A percentile compares a stretch with the other conserved stretches of the same genome.
Evolutionary conservation across 1,140 invertebrate species (phyloP).

Genomic region (Lasioglossum albipes): DNA sequence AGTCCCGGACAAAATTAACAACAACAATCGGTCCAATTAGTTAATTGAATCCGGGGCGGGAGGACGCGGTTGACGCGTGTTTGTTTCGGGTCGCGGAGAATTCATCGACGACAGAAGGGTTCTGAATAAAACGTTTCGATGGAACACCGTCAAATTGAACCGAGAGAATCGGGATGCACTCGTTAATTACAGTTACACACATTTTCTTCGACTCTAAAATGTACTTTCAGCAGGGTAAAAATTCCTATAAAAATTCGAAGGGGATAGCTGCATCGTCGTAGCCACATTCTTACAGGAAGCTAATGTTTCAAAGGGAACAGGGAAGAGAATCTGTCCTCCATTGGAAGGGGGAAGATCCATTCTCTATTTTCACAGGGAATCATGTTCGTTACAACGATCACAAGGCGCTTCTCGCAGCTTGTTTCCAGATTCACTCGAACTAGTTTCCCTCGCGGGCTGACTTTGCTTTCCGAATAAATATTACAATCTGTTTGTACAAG

Average conservation of each 20-base stretch:
- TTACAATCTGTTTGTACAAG: slow-evolving; percentile 42
- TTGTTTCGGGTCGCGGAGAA: not conserved
- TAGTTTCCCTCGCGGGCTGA: not conserved
- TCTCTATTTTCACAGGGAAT: not conserved
- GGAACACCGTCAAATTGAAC: not conserved
- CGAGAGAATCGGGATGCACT: no score
- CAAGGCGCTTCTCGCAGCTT: not conserved
- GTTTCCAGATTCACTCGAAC: not conserved
- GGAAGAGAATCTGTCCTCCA: not conserved
- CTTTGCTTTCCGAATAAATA: slow-evolving; percentile 41
- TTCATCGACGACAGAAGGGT: not conserved
- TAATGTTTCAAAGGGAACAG: no score
- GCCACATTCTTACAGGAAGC: no score
- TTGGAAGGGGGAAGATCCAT: not conserved
- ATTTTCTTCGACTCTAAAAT: no score
- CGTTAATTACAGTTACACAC: no score
- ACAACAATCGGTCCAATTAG: slow-evolving; percentile 38
- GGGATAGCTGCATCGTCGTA: no score
- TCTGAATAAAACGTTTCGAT: not conserved
- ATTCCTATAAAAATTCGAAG: no score
- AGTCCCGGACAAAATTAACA: slow-evolving; percentile 13
- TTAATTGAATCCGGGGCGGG: slow-evolving; percentile 19
- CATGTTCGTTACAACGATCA: not conserved
- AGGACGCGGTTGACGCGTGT: not conserved
- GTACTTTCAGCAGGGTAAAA: no score